Percentiles rank a stretch among this genome's conserved stretches.
phyloP scores from a whole-genome alignment of 2,797 vertebrate genomes.

The Knipowitschia caucasica region DNA sequence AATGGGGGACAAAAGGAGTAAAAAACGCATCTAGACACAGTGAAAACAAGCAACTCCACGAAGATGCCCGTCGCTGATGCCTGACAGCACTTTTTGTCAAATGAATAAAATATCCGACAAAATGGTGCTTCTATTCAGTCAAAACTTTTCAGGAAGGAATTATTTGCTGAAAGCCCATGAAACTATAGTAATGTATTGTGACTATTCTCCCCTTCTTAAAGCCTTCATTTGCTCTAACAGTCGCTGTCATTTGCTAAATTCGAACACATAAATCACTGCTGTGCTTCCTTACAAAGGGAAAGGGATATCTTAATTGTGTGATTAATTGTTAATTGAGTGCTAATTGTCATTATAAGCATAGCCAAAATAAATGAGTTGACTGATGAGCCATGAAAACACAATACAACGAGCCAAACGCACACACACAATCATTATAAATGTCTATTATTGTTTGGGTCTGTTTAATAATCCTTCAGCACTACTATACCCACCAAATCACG shows the following conservation, averaged over 20 bases:
- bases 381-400: slow-evolving; percentile 26
- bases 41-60: not conserved
- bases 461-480: no score
- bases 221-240: slow-evolving; percentile 7
- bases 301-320: slow-evolving; percentile 16
- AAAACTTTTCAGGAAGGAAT: no score
- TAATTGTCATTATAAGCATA: slow-evolving; percentile 33
- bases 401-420: slow-evolving; percentile 3
- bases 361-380: slow-evolving; percentile 29
- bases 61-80: no score
- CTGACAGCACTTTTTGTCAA: no score
- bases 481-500: no score
- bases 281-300: slow-evolving; percentile 29
- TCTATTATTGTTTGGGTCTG: no score
- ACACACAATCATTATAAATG: no score
- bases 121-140: no score
- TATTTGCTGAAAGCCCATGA: no score
- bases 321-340: slow-evolving; percentile 40
- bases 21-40: not conserved
- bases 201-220: no score
- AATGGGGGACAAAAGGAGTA: not conserved
- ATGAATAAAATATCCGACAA: no score
- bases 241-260: slow-evolving; percentile 8
- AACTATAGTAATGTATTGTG: no score
- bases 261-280: slow-evolving; percentile 29